Conservation (phyloP, 2,797 vertebrate genomes). For the Coluber constrictor region DNA sequence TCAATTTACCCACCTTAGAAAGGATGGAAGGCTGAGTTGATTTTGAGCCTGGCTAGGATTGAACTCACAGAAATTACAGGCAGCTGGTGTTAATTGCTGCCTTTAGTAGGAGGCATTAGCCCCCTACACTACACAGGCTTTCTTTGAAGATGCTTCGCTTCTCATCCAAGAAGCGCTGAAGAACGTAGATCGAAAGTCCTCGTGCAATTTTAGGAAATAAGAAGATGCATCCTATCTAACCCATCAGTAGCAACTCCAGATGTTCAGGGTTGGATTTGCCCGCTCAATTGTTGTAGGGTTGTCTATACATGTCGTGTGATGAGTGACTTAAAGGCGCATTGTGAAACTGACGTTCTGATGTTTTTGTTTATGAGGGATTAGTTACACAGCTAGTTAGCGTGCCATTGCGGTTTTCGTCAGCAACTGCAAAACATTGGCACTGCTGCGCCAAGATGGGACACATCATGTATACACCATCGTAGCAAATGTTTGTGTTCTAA, state of each 20-base stretch:
- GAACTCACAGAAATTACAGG: too few species aligned
- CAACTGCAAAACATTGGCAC: not conserved
- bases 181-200: not conserved
- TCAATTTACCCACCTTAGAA: too few species aligned
- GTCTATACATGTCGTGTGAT: not conserved
- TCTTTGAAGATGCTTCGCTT: too few species aligned
- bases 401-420: not conserved
- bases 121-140: too few species aligned
- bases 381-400: not conserved
- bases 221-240: not conserved
- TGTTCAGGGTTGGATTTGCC: not conserved
- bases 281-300: not conserved
- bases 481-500: not conserved
- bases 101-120: too few species aligned
- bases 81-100: too few species aligned
- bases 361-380: not conserved
- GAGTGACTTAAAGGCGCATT: constrained; percentile 20
- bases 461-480: not conserved
- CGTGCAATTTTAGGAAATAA: not conserved
- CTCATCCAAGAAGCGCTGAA: too few species aligned
- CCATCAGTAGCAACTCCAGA: not conserved
- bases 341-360: not conserved
- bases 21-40: too few species aligned
- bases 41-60: too few species aligned
- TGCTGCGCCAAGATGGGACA: not conserved